Evolutionary conservation across 1,140 invertebrate genomes (phyloP).

Genomic region (Drosophila lowei): DNA sequence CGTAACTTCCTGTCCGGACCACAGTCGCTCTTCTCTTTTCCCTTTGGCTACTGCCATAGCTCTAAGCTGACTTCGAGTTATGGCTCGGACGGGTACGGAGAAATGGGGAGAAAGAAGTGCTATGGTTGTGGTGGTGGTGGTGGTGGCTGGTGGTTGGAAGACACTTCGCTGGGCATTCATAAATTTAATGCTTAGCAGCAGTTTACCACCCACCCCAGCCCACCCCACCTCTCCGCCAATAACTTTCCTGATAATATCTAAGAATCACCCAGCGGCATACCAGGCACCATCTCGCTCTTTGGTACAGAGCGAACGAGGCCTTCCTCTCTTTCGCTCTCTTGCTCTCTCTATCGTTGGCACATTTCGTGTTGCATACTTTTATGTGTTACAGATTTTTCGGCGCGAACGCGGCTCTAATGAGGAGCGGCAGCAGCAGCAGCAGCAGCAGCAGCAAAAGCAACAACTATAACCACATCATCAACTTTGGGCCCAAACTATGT

Average conservation of each 20-base stretch:
- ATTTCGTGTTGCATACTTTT: slow-evolving; percentile 72
- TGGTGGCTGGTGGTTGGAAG: slow-evolving; percentile 16
- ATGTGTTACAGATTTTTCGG: slow-evolving; percentile 67
- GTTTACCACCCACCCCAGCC: slow-evolving; percentile 12
- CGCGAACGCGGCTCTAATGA: slow-evolving; percentile 66
- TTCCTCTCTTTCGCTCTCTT: slow-evolving; percentile 16
- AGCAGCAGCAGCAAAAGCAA: slow-evolving; percentile 17
- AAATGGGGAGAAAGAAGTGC: background rate
- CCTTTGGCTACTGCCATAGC: slow-evolving; percentile 26
- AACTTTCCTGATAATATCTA: slow-evolving; percentile 78
- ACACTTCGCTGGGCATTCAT: slow-evolving; percentile 66
- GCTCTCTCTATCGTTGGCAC: slow-evolving; percentile 42
- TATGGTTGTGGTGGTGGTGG: too few species aligned
- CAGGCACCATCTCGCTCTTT: slow-evolving; percentile 14
- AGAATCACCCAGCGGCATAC: slow-evolving; percentile 48
- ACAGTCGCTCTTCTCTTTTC: slow-evolving; percentile 25
- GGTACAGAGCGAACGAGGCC: background rate
- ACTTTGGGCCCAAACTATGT: slow-evolving; percentile 69
- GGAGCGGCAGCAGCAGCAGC: slow-evolving; percentile 18
- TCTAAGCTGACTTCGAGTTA: slow-evolving; percentile 48
- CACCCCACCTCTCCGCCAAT: slow-evolving; percentile 47
- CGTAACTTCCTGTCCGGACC: slow-evolving; percentile 69
- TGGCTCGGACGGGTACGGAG: background rate
- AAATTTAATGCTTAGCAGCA: slow-evolving; percentile 77
- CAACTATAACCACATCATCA: slow-evolving; percentile 58